These are phyloP conservation scores for Drosophila pachea DNA, from an alignment of 1,140 invertebrate species.

Conservation along the genomic window DNA sequence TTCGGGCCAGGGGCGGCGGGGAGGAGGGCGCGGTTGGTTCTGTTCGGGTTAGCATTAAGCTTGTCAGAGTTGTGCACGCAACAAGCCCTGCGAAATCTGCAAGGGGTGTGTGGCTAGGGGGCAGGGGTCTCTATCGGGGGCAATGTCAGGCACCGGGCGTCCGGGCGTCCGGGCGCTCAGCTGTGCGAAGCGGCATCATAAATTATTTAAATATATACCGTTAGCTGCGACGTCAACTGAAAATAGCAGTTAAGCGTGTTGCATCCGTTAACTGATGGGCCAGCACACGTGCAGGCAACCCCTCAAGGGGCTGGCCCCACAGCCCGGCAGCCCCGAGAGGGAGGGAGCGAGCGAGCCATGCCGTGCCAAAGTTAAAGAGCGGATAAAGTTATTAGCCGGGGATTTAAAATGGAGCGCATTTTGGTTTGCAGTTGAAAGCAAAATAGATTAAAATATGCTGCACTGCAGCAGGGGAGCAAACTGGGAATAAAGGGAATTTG, in stretches of 20 bases:
- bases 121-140: constrained; percentile 7
- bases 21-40: background rate
- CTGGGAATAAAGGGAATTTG: too few relatives aligned
- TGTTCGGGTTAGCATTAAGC: constrained; percentile 23
- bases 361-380: background rate
- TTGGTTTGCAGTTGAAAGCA: too few relatives aligned
- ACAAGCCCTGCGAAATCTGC: background rate
- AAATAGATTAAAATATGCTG: too few relatives aligned
- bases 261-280: constrained; percentile 34
- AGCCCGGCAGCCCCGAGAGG: too few relatives aligned
- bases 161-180: constrained; percentile 37
- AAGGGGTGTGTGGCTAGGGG: background rate
- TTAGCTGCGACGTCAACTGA: constrained; percentile 10
- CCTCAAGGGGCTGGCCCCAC: background rate
- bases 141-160: constrained; percentile 20
- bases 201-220: constrained; percentile 65
- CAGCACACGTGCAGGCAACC: constrained; percentile 51
- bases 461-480: too few relatives aligned
- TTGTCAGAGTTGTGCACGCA: constrained; percentile 62
- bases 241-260: constrained; percentile 30
- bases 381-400: background rate
- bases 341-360: too few relatives aligned
- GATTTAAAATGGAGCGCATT: too few relatives aligned
- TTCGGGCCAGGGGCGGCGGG: background rate
- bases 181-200: constrained; percentile 64